Evolutionary conservation across 2,113 vertebrate species (phyloP).

Genomic region (Felis chaus): DNA sequence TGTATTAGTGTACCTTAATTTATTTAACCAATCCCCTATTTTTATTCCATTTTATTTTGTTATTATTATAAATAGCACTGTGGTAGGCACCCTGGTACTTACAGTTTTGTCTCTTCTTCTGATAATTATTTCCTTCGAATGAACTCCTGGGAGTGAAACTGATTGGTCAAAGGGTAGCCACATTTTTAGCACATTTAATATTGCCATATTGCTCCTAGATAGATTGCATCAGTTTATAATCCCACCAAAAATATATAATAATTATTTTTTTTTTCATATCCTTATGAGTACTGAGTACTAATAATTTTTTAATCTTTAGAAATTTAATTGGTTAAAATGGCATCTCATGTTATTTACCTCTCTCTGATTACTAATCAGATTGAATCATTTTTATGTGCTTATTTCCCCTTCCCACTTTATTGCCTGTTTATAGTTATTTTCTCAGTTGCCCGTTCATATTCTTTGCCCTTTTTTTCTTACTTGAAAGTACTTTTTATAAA

Average conservation of each 20-base stretch:
- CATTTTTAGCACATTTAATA: not conserved
- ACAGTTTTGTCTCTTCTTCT: not conserved
- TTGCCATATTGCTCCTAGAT: not conserved
- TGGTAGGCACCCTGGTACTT: not conserved
- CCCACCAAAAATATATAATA: not conserved
- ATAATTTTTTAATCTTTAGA: constrained; percentile 28
- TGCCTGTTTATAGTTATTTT: not conserved
- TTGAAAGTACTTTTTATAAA: not conserved
- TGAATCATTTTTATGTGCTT: not conserved
- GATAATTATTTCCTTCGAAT: constrained; percentile 30
- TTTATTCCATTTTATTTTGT: constrained; percentile 38
- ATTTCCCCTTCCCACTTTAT: not conserved
- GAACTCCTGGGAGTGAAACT: constrained; percentile 13
- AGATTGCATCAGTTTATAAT: not conserved
- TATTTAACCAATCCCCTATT: not conserved
- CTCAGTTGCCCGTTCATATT: not conserved
- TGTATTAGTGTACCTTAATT: not conserved
- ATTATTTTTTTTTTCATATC: not conserved
- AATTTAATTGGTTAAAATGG: not conserved
- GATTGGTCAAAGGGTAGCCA: not conserved
- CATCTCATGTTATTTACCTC: not conserved
- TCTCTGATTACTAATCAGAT: constrained; percentile 10
- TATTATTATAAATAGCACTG: not conserved
- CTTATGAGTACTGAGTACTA: not conserved
- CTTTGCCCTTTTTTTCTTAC: not conserved